A percentile compares a stretch with the other conserved stretches of the same genome.
phyloP scores from a whole-genome alignment of 2,113 vertebrate species.

The Ifrita kowaldi region DNA sequence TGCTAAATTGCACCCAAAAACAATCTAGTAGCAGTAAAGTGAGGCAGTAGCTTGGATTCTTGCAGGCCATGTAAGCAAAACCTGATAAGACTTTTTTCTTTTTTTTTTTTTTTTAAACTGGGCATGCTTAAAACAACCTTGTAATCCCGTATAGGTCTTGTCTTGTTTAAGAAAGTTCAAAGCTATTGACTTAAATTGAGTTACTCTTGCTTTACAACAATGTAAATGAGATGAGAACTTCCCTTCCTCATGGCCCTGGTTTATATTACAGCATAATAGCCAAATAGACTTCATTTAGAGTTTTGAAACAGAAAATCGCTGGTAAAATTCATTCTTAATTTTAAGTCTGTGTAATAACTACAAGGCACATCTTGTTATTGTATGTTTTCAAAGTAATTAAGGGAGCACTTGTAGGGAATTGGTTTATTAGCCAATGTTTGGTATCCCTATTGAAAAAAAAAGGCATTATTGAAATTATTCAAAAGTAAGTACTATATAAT shows the following conservation, averaged over 20 bases:
- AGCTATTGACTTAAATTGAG: conserved; percentile 53
- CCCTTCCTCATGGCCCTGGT: conserved; percentile 7
- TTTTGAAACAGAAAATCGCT: conserved; percentile 36
- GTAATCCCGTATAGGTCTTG: conserved; percentile 47
- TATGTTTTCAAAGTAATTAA: conserved; percentile 27
- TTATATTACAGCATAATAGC: conserved; percentile 36
- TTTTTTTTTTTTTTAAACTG: neutral
- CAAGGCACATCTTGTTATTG: conserved; percentile 11
- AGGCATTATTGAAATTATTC: neutral
- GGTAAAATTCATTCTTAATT: conserved; percentile 28
- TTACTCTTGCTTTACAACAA: conserved; percentile 55
- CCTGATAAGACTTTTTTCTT: neutral
- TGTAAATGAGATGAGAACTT: conserved; percentile 54
- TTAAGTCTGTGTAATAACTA: conserved; percentile 13
- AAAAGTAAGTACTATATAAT: neutral
- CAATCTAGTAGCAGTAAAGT: neutral
- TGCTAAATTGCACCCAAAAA: neutral
- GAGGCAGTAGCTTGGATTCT: neutral
- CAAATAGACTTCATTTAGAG: conserved; percentile 17
- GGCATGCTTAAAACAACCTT: conserved; percentile 41
- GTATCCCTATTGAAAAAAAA: neutral
- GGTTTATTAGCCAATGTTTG: neutral
- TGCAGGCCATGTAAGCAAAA: conserved; percentile 34
- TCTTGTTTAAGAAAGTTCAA: conserved; percentile 59
- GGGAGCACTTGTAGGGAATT: neutral